Evolutionary conservation across 2,113 vertebrate genomes (phyloP).

Genomic region (Gulo gulo): DNA sequence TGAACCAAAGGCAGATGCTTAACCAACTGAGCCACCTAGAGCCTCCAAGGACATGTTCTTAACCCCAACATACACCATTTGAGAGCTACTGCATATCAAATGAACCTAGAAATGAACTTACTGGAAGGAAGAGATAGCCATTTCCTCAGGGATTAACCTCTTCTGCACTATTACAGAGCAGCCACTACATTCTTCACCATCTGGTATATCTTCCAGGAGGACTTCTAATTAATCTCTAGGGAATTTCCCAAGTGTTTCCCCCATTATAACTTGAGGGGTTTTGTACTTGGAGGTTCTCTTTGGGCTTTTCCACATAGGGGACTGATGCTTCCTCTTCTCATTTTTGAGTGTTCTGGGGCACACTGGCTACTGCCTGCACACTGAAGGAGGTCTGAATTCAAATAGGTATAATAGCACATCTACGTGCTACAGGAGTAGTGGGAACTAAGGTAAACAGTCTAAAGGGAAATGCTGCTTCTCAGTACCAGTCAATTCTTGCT

Average conservation of each 20-base stretch:
- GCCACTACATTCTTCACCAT: not conserved
- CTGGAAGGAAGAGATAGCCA: not conserved
- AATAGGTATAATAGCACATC: not conserved
- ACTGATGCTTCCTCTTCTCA: not conserved
- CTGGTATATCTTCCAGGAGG: not conserved
- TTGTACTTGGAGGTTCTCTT: not conserved
- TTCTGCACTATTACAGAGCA: not conserved
- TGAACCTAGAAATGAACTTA: conserved; percentile 1
- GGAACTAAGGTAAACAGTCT: not conserved
- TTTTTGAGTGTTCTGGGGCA: not conserved
- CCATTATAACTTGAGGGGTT: not conserved
- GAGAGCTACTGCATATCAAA: not conserved
- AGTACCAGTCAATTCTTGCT: not conserved
- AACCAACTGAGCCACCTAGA: too few species aligned
- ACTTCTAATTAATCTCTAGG: conserved; percentile 5
- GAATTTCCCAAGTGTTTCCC: not conserved
- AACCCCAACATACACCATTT: not conserved
- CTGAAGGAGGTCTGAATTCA: not conserved
- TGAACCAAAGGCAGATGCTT: too few species aligned
- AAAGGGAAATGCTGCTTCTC: not conserved
- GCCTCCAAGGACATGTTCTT: not conserved
- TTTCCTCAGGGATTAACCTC: not conserved
- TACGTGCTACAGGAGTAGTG: not conserved
- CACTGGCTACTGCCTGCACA: not conserved
- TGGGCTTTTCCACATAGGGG: not conserved